Base-by-base conservation (phyloP, 64 coral and sea anemone species). In the Actinia equina region DNA sequence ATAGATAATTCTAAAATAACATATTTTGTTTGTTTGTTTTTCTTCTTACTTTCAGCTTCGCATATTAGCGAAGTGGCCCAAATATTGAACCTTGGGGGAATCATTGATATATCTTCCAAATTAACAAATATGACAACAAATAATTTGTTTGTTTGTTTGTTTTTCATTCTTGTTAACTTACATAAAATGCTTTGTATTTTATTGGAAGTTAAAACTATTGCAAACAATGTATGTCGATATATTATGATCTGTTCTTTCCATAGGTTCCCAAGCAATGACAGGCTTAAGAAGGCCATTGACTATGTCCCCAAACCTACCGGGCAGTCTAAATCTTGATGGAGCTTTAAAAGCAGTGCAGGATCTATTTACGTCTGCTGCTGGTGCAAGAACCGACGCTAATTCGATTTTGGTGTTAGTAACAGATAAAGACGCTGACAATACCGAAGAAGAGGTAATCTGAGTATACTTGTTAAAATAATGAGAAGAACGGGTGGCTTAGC, bases 341-440 rank as follows among this genome's bases (percentile, higher is more conserved):
- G 91, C 86, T 45, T 43, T 92, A 37, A 71, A 84, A 43, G 44
- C 84, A 92, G 91, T 82, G 16, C 59, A 71, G 20, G 82, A 17
- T 18, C 41, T 88, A 26, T 92, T 88, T 41, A 45, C 65, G 45
- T 17, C 67, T 4, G 79, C 86, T 58, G 77, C 62, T 58, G 79
- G 59, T 16, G 78, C 42, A 43, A 79, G 91, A 42, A 78, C 86
- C 52, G 86, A 53, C 58, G 91, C 91, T 44, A 88, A 84, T 20
- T 79, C 56, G 17, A 60, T 92, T 45, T 84, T 92, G 43, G 20
- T 92, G 14, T 13, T 92, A 15, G 49, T 92, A 49, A 92, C 86
- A 44, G 93, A 91, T 52, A 88, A 84, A n/a, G 87, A 91, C 45
- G 86, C 89, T 67, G 82, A 88, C 23, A 85, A 71, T 17, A 59